These are phyloP conservation scores for Phainopepla nitens DNA, from an alignment of 2,113 vertebrate genomes.

Conservation along the genomic window DNA sequence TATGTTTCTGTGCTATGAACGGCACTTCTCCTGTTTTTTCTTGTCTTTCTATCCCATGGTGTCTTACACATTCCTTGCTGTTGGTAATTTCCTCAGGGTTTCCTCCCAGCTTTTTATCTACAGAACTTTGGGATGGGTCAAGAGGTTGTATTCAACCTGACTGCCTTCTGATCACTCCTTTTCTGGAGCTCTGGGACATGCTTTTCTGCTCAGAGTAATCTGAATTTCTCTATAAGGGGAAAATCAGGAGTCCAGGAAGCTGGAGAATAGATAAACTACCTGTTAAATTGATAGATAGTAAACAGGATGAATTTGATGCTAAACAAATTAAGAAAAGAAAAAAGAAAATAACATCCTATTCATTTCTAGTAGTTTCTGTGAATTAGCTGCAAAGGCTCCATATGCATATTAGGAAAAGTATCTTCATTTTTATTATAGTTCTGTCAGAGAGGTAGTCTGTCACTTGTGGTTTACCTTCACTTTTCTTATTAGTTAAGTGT, in stretches of 20 bases:
- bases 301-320: not conserved
- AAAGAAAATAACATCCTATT: not conserved
- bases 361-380: not conserved
- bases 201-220: not conserved
- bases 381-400: not conserved
- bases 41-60: not conserved
- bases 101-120: not conserved
- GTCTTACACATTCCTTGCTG: not conserved
- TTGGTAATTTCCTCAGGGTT: not conserved
- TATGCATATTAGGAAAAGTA: not conserved
- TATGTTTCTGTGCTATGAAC: not conserved
- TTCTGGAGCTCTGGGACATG: not conserved
- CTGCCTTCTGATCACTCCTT: not conserved
- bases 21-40: not conserved
- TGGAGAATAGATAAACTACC: not conserved
- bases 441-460: not conserved
- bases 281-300: not conserved
- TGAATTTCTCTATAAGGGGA: not conserved
- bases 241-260: not conserved
- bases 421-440: not conserved
- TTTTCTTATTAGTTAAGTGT: not conserved
- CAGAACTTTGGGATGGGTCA: not conserved
- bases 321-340: not conserved
- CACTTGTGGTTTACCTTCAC: not conserved
- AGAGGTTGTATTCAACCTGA: not conserved